Evolutionary conservation across 23 tunicate species (phyloP).

Genomic region (Trididemnum clinides): DNA sequence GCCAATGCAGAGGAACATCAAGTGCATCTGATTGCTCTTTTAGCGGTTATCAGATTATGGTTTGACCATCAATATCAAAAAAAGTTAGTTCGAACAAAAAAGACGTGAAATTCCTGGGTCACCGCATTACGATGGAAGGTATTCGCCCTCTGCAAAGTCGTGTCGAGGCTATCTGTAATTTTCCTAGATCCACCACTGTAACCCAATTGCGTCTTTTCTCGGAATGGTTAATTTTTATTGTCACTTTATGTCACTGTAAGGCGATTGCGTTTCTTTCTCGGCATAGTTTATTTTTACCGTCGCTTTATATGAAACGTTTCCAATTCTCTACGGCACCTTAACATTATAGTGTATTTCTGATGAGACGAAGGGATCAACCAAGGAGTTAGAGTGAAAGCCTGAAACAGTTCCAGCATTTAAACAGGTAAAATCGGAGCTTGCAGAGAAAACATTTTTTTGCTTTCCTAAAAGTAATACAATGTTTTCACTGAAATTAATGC

Average conservation of each 20-base stretch:
- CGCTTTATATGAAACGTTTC: conserved; percentile 12
- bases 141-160: not conserved
- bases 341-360: not conserved
- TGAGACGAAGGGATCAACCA: not conserved
- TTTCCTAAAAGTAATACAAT: no score
- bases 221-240: no score
- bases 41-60: conserved; percentile 23
- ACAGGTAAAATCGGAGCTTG: no score
- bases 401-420: no score
- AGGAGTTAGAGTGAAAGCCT: not conserved
- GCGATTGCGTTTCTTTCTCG: no score
- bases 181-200: conserved; percentile 11
- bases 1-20: not conserved
- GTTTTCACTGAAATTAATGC: no score
- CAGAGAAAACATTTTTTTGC: no score
- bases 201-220: not conserved
- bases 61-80: not conserved
- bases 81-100: not conserved
- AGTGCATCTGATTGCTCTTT: conserved; percentile 6
- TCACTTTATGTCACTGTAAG: no score
- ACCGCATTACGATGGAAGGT: not conserved
- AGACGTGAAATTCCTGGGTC: conserved; percentile 6
- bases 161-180: not conserved
- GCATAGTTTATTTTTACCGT: conserved; percentile 8
- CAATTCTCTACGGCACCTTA: conserved; percentile 3